Evolutionary conservation across 2,797 vertebrate species (phyloP).

Genomic region (Aselliscus stoliczkanus): DNA sequence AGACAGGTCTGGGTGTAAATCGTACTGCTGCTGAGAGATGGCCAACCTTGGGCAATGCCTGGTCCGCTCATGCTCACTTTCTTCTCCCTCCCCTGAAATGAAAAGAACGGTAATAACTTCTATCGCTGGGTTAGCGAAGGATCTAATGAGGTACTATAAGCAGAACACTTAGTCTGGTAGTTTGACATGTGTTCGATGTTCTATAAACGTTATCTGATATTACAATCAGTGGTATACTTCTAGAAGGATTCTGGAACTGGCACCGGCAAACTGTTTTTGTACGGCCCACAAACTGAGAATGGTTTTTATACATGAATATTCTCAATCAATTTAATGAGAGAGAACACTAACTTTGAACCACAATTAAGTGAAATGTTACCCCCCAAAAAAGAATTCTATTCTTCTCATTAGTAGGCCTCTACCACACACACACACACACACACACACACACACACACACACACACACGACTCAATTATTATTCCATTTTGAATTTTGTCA

Average conservation of each 20-base stretch:
- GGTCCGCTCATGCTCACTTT: background rate
- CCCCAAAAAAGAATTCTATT: background rate
- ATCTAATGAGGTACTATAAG: background rate
- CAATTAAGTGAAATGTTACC: background rate
- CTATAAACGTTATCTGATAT: background rate
- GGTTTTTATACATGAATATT: background rate
- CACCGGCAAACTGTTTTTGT: background rate
- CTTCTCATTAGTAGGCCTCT: background rate
- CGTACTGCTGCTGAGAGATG: accelerated
- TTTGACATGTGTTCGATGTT: background rate
- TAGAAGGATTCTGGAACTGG: background rate
- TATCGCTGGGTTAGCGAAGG: background rate
- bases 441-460: no score
- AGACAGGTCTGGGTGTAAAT: background rate
- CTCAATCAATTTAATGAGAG: background rate
- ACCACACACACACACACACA: no score
- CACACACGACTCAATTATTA: no score
- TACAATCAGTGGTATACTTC: background rate
- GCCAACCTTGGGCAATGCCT: background rate
- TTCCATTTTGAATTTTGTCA: background rate
- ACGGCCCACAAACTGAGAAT: background rate
- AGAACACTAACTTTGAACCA: background rate
- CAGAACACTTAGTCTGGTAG: background rate
- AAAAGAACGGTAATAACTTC: background rate
- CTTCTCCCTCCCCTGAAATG: background rate